Conservation (phyloP, 2,797 vertebrate species). For the Spinus olivaceus region DNA sequence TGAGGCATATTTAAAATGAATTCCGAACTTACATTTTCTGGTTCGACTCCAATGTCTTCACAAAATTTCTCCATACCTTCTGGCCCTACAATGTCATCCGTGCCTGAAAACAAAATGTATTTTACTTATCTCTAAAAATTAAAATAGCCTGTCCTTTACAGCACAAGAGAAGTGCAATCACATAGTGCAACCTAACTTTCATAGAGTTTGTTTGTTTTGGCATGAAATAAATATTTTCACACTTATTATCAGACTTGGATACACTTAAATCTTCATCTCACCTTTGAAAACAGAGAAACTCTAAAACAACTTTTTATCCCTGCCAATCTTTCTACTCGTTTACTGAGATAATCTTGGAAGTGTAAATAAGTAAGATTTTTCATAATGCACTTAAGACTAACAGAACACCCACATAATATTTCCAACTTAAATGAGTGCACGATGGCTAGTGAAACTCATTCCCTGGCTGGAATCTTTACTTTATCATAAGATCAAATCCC, state of each 20-base stretch:
- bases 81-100: slow-evolving; percentile 94
- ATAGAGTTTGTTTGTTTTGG: not conserved
- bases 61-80: slow-evolving; percentile 99
- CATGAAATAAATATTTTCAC: not conserved
- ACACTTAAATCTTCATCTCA: not conserved
- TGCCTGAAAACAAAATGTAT: slow-evolving; percentile 76
- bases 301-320: not conserved
- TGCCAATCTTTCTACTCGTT: not conserved
- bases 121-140: not conserved
- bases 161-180: not conserved
- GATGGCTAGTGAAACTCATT: not conserved
- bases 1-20: not conserved
- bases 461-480: not conserved
- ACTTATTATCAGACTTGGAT: not conserved
- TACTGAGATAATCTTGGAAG: not conserved
- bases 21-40: slow-evolving; percentile 89
- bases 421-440: not conserved
- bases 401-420: not conserved
- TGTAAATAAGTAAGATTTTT: not conserved
- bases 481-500: not conserved
- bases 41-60: slow-evolving; percentile 98
- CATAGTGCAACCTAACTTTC: not conserved
- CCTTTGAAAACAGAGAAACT: not conserved
- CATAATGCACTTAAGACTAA: not conserved
- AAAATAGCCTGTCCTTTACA: not conserved